Evolutionary conservation across 1,140 invertebrate genomes (phyloP).

Genomic region (Pinna nobilis): DNA sequence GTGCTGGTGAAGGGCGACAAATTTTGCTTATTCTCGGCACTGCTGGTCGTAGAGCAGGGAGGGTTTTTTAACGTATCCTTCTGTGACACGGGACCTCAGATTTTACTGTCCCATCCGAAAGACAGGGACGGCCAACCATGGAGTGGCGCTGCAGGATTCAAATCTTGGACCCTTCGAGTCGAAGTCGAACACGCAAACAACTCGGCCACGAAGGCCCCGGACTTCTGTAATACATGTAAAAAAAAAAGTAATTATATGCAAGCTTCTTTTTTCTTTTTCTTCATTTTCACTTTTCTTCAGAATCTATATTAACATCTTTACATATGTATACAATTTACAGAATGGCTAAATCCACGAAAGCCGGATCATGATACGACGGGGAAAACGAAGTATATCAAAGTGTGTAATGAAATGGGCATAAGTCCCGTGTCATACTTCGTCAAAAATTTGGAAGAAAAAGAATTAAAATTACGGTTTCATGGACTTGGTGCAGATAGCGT

Average conservation of each 20-base stretch:
- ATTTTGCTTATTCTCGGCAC: too few species aligned
- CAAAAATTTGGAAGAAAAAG: constrained; percentile 62
- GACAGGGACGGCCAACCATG: too few species aligned
- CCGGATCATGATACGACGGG: constrained; percentile 58
- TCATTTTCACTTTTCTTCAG: not conserved
- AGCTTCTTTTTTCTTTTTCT: too few species aligned
- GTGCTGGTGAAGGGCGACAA: too few species aligned
- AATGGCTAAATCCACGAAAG: constrained; percentile 53
- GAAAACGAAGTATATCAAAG: constrained; percentile 57
- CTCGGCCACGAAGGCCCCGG: too few species aligned
- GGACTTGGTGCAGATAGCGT: constrained; percentile 64
- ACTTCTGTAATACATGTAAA: too few species aligned
- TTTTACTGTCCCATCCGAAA: too few species aligned
- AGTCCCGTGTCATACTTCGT: constrained; percentile 59
- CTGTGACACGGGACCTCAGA: too few species aligned
- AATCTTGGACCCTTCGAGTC: not conserved
- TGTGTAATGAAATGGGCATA: constrained; percentile 58
- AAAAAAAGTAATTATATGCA: not conserved
- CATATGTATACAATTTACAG: constrained; percentile 36
- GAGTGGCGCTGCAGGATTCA: too few species aligned
- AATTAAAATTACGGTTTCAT: constrained; percentile 66
- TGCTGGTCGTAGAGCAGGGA: too few species aligned
- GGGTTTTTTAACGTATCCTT: too few species aligned
- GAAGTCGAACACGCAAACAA: not conserved
- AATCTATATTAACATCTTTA: not conserved